A percentile compares a stretch with the other conserved stretches of the same genome.
Conservation (phyloP, 2,888 invertebrate species). For the Theretra japonica region DNA sequence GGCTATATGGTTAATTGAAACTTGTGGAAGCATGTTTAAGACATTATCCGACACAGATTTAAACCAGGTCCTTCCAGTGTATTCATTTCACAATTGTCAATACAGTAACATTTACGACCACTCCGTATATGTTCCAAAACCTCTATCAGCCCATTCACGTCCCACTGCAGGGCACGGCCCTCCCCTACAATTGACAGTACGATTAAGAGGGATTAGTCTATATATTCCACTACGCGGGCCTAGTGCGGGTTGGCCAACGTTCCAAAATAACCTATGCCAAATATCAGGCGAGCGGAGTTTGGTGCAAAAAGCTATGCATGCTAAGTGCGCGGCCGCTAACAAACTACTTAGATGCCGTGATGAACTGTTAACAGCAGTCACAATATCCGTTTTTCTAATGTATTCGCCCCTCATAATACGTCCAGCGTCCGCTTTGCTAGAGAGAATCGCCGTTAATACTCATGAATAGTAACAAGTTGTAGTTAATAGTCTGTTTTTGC, state of each 20-base stretch:
- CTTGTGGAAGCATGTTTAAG: too few relatives aligned
- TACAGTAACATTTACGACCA: too few relatives aligned
- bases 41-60: too few relatives aligned
- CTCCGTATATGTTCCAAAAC: background rate
- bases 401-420: conserved; percentile 49
- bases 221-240: too few relatives aligned
- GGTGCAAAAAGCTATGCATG: conserved; percentile 4
- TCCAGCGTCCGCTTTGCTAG: conserved; percentile 35
- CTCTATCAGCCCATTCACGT: too few relatives aligned
- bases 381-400: conserved; percentile 46
- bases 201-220: too few relatives aligned
- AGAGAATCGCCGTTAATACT: conserved; percentile 64
- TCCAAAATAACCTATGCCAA: background rate
- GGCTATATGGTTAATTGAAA: too few relatives aligned
- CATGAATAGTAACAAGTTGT: conserved; percentile 68
- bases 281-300: background rate
- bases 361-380: conserved; percentile 43
- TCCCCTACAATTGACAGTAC: too few relatives aligned
- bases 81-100: too few relatives aligned
- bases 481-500: conserved; percentile 73
- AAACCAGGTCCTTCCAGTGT: too few relatives aligned
- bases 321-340: conserved; percentile 2
- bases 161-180: too few relatives aligned
- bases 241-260: too few relatives aligned
- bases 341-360: conserved; percentile 35